Conservation (phyloP, 2,888 invertebrate species). For the Strigamia crassipes region DNA sequence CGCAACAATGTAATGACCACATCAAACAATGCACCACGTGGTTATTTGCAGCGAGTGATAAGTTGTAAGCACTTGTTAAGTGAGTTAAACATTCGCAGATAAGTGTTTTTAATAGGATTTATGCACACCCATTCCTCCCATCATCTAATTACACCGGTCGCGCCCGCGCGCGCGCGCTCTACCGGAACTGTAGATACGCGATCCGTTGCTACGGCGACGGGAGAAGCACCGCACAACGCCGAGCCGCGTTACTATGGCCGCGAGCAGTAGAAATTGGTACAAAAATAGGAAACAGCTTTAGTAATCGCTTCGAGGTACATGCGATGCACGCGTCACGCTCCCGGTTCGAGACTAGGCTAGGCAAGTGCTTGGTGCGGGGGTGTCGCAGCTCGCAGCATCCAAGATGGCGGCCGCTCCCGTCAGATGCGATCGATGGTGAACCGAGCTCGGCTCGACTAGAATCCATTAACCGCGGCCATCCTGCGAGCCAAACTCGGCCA, state of each 20-base stretch:
- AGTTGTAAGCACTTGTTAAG: conserved; percentile 32
- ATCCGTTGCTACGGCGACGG: neutral
- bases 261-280: conserved; percentile 20
- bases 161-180: conserved; percentile 27
- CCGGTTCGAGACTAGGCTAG: neutral
- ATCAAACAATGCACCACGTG: neutral
- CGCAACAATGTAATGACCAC: neutral
- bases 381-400: conserved; percentile 42
- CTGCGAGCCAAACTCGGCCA: neutral
- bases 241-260: neutral
- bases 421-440: conserved; percentile 22
- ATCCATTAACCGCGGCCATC: neutral
- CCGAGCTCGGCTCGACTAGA: neutral
- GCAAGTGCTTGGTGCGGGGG: neutral
- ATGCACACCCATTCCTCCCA: conserved; percentile 33
- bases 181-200: conserved; percentile 38
- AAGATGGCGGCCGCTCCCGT: neutral
- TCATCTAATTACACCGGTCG: conserved; percentile 31
- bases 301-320: conserved; percentile 21
- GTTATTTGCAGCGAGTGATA: neutral
- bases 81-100: conserved; percentile 20
- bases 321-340: conserved; percentile 3
- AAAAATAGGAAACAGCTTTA: conserved; percentile 42
- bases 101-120: conserved; percentile 40
- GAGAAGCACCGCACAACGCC: neutral